Base-by-base conservation (phyloP, 2,797 vertebrate genomes). In the Falco rusticolus region DNA sequence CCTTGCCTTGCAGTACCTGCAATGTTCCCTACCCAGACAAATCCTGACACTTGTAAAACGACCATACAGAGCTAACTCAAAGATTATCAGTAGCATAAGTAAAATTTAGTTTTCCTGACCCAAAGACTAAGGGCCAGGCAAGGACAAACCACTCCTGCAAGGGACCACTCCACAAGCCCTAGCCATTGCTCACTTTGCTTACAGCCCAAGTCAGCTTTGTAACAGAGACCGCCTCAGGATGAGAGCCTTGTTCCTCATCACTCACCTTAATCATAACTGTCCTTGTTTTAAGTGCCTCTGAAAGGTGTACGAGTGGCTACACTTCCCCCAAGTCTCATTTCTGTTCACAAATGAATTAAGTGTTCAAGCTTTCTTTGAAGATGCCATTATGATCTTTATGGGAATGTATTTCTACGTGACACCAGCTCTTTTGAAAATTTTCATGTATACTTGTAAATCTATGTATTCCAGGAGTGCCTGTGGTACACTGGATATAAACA, bases 361-460 rank as follows among this genome's bases (percentile, higher is more conserved):
- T 21, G 5, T 24, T 34, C 25, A 47, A 48, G 28, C 31, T 59
- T 63, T 33, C 78, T 63, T 5, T 11, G 24, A 72, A 57, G n/a
- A 57, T 21, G 37, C 51, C 12, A 13, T 18, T 8, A 31, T 7
- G 2, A 24, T 50, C 53, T 82, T 64, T 5, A 37, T 1, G 13
- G 29, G 11, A 47, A 87, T 0, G 1, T 1, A 5, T 28, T 74
- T 22, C 37, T 25, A 31, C 10, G 3, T 50, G 5, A 10, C 34
- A 25, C 8, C 26, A 33, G 25, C 16, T 16, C 34, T 50, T n/a
- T 1, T 4, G 17, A 25, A 25, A 14, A 6, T 18, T 53, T 60
- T 18, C 41, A 22, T 2, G 0, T 6, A 0, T 5, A 8, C 29
- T 39, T 37, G 34, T 37, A 61, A 82, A 22, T 1, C n/a, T 13